These are phyloP conservation scores for human (Homo sapiens) DNA, from an alignment of 2,113 vertebrate species.

Conservation along the genomic window DNA sequence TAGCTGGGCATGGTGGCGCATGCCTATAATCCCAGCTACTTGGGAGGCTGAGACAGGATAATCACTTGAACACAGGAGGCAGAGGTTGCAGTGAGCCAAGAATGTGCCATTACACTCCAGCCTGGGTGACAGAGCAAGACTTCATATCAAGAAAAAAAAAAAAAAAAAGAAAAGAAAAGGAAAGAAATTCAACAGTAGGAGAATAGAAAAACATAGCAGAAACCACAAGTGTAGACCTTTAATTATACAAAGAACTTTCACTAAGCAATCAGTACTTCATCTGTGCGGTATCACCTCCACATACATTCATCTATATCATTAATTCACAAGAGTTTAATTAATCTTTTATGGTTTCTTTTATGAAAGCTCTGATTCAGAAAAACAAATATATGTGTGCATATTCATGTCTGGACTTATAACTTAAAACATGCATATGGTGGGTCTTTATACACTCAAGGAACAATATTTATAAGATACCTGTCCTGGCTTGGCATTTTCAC, in stretches of 20 bases:
- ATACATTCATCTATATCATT: neutral
- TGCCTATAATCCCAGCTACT: no score
- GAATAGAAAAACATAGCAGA: neutral
- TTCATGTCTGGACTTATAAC: neutral
- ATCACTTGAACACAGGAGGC: no score
- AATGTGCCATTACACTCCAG: no score
- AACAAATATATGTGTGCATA: neutral
- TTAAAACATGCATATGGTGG: neutral
- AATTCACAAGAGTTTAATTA: neutral
- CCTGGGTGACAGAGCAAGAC: no score
- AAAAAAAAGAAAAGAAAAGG: no score
- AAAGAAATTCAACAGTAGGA: neutral
- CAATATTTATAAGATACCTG: slow-evolving; percentile 87
- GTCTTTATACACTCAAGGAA: neutral
- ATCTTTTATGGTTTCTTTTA: neutral
- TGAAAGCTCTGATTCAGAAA: neutral
- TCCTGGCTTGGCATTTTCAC: slow-evolving; percentile 94
- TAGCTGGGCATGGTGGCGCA: no score
- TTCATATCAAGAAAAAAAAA: no score
- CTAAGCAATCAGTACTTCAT: neutral
- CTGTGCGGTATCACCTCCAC: neutral
- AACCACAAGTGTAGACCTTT: neutral
- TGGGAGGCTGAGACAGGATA: no score
- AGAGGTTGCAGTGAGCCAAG: no score
- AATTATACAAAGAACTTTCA: neutral